Percentiles rank a stretch among this genome's conserved stretches.
phyloP scores from a whole-genome alignment of 2,888 invertebrate species.

The Ptychoptera albimana region DNA sequence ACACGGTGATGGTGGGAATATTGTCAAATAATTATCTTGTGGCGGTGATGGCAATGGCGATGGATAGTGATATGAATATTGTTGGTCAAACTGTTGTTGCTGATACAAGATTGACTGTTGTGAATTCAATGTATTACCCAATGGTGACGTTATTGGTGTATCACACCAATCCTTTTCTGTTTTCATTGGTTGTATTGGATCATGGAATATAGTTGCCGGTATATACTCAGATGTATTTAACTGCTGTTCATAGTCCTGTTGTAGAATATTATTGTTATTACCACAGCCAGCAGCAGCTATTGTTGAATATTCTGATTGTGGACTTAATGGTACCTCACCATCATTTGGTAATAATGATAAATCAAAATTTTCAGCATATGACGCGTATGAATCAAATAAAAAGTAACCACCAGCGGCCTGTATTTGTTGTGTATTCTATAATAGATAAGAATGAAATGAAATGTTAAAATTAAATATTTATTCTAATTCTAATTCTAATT shows the following conservation, averaged over 20 bases:
- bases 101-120: conserved; percentile 10
- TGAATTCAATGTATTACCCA: conserved; percentile 9
- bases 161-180: conserved; percentile 23
- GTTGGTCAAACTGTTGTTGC: background rate
- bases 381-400: conserved; percentile 21
- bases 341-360: conserved; percentile 53
- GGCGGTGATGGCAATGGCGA: conserved; percentile 26
- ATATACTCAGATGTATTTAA: conserved; percentile 14
- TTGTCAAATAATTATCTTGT: conserved; percentile 16
- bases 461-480: no score
- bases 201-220: conserved; percentile 17
- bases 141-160: conserved; percentile 7
- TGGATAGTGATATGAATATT: conserved; percentile 13
- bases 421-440: conserved; percentile 3
- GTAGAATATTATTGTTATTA: background rate
- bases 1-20: conserved; percentile 21
- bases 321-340: conserved; percentile 31
- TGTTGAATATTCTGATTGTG: conserved; percentile 29
- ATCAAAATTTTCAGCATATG: conserved; percentile 48
- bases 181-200: conserved; percentile 19
- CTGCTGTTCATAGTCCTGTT: conserved; percentile 2
- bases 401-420: conserved; percentile 12
- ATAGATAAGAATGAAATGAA: background rate
- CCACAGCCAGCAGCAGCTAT: conserved; percentile 9
- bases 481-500: no score